Base-by-base conservation (phyloP, 2,888 invertebrate genomes). In the Tiliacea aurago region DNA sequence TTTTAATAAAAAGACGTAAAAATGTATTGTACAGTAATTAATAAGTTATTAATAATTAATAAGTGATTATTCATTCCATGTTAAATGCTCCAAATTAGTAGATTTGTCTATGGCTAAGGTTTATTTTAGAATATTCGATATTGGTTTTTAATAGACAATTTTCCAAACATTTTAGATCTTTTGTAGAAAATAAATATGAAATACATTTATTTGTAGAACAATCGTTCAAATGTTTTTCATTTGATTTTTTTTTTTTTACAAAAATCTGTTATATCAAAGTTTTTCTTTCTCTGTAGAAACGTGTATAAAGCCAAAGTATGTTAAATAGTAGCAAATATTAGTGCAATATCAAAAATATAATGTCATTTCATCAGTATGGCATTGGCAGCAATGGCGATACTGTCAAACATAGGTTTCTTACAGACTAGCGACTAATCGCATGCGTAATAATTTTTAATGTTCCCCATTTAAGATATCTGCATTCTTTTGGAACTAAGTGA, bases 11-110 rank as follows among this genome's bases (percentile, higher is more conserved):
- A 85, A 83, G 80, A 83, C 84, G 66, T 70, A 33, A 63, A 56
- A 28, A 28, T 69, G 49, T 80, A 79, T 68, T 81, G 70, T 87
- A 82, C 77, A 77, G 75, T 78, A 73, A 81, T 67, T 83, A 76
- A 71, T 82, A 82, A 83, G 74, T 73, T 77, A n/a, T n/a, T n/a
- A n/a, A n/a, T n/a, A n/a, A n/a, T n/a, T n/a, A n/a, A n/a, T n/a
- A 80, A 70, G 86, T 86, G 84, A 87, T 84, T 77, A 72, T 81
- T 79, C 85, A 87, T 87, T 87, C 87, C 86, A 86, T 62, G 53
- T 70, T 67, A 69, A 75, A 67, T 73, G 76, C 79, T 81, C 72
- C 75, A 84, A 78, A 70, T 76, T 69, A 66, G 56, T 74, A 51
- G 6, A 70, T 51, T 67, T 55, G 59, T 67, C 63, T 65, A 28